Percentiles rank a stretch among this genome's conserved stretches.
Conservation (phyloP, 2,888 invertebrate species). For the Apotomis betuletana region DNA sequence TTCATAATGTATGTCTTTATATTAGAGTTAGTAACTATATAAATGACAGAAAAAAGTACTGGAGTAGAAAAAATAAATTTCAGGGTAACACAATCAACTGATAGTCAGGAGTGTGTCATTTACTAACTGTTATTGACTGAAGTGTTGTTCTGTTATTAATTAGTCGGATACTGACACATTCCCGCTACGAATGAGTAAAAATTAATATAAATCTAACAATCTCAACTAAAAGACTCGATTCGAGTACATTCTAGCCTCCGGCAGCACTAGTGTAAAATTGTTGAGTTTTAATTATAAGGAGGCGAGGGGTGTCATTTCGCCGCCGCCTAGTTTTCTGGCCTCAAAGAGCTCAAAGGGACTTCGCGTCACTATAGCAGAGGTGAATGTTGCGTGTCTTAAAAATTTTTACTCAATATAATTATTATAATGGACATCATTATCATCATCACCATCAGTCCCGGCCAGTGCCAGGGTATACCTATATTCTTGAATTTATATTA, state of each 20-base stretch:
- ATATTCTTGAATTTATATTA: background rate
- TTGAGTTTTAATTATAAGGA: slow-evolving; percentile 29
- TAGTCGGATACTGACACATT: too few species aligned
- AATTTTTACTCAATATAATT: background rate
- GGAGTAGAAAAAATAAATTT: too few species aligned
- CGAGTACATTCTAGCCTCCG: background rate
- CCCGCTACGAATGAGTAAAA: background rate
- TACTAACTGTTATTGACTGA: too few species aligned
- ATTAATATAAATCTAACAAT: background rate
- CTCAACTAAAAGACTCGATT: background rate
- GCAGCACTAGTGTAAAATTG: slow-evolving; percentile 20
- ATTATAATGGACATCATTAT: too few species aligned
- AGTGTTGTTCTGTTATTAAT: too few species aligned
- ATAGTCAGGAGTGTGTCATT: too few species aligned
- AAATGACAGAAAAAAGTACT: too few species aligned
- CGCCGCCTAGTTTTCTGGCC: slow-evolving; percentile 1
- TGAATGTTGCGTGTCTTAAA: background rate
- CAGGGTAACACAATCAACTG: too few species aligned
- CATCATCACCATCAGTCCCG: too few species aligned
- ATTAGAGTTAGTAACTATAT: too few species aligned
- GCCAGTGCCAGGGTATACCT: too few species aligned
- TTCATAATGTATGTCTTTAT: too few species aligned
- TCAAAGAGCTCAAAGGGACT: slow-evolving; percentile 13
- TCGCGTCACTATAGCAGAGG: background rate
- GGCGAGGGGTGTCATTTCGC: slow-evolving; percentile 22